These are phyloP conservation scores for Myioborus melanocephalus DNA, from an alignment of 2,797 vertebrate genomes.

Conservation along the genomic window DNA sequence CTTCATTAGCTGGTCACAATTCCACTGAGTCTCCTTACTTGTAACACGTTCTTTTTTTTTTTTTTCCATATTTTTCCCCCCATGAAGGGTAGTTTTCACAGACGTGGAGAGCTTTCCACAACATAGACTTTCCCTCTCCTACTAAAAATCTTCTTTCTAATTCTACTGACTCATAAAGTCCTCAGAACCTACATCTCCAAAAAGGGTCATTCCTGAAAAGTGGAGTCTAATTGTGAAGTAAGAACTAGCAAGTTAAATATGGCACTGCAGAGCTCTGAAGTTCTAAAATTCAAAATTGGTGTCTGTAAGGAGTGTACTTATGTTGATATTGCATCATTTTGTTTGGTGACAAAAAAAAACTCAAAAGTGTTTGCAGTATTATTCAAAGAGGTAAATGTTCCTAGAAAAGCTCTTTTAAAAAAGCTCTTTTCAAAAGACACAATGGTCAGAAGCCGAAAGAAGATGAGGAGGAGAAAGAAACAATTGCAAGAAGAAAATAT, in stretches of 20 bases:
- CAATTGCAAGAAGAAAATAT: neutral
- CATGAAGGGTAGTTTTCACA: neutral
- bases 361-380: neutral
- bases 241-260: neutral
- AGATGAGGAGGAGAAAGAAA: neutral
- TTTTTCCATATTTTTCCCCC: too few species aligned
- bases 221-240: neutral
- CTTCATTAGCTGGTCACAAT: neutral
- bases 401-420: neutral
- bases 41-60: neutral
- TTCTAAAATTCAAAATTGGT: neutral
- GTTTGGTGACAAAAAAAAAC: neutral
- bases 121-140: neutral
- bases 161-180: neutral
- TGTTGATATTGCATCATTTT: neutral
- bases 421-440: neutral
- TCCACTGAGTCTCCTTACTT: neutral
- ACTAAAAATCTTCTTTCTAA: neutral
- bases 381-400: neutral
- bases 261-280: neutral
- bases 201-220: neutral
- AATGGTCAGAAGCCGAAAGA: neutral
- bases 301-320: neutral
- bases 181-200: neutral
- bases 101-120: neutral